Base-by-base conservation (phyloP, 2,888 invertebrate genomes). In the Drosophila trichaetosa region DNA sequence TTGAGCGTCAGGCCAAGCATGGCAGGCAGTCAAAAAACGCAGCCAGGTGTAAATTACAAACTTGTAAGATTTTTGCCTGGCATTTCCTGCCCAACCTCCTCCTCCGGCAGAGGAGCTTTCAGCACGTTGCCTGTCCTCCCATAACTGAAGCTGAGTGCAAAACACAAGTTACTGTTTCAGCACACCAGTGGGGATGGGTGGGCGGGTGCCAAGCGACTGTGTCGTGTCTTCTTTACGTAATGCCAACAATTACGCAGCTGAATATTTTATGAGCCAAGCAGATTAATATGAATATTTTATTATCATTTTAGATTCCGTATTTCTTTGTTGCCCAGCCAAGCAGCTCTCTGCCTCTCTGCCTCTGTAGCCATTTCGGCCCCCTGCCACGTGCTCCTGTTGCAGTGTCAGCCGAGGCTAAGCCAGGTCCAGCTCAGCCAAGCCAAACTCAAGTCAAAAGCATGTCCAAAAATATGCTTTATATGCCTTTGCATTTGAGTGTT, bases 211-310 rank as follows among this genome's bases (percentile, higher is more conserved):
- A 5, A 21, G 34, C 33, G 38, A 18, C 11, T 27, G 33, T 46
- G 57, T 49, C 53, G 52, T 51, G 36, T 51, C 33, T 63, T 36
- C 62, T 71, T 40, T 34, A 73, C 75, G 86, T 87, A 89, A 87
- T 87, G 88, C 90, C 88, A 79, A 88, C 89, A 89, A 89, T 89
- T 90, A 90, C 90, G 80, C 82, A 86, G 83, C 83, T 89, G 80
- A 90, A 87, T 87, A 89, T 86, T 91, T 89, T 86, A 90, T 83
- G 86, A 87, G 87, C 77, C 90, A 81, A 85, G 85, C 87, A 89
- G 85, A 90, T 91, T 90, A 89, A 85, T 88, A 90, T 90, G 90
- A 90, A 90, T 90, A 91, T 91, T 91, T 90, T 91, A 91, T 90
- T 89, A 90, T 87, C 88, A 90, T 89, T 87, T 87, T 85, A 87